Base-by-base conservation (phyloP, 1,140 invertebrate genomes). In the Vanessa atalanta region DNA sequence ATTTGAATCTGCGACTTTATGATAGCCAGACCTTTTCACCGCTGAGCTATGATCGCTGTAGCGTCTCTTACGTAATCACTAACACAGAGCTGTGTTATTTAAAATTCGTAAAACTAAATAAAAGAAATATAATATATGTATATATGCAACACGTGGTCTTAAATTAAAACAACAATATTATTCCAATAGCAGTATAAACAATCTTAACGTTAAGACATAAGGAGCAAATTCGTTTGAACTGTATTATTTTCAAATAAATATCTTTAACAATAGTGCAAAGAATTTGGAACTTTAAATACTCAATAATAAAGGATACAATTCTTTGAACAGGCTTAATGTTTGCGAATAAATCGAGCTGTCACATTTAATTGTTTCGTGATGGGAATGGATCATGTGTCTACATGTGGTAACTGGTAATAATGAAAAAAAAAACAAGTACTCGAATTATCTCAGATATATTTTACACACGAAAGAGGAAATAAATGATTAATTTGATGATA, bases 331-430 rank as follows among this genome's bases (percentile, higher is more conserved):
- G 8, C 31, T 5, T 37, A 31, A 61, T 61, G 31, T 47, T 71
- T 14, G 65, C 43, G 55, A 75, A 74, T 75, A 74, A 71, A 74
- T 78, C 63, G 73, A 74, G 73, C 53, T 70, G 77, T 72, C 70
- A 64, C 73, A 65, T 63, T 53, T 78, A 78, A 78, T 78, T 73
- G 77, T 75, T 68, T 51, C 75, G 67, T 70, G 48, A 61, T 69
- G 53, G 23, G 65, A 60, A 47, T 75, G 77, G 72, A 47, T 73
- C 70, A 72, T 64, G 60, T 51, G 16, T 20, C 53, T 57, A 57
- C 53, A 57, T 31, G 57, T 61, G 57, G 9, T 14, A n/a, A 14
- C 48, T 15, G 48, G n/a, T 57, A 6, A 8, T 15, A 55, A 55
- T 55, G 20, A 55, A 20, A 55, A n/a, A 55, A 55, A 57, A 57